phyloP scores from a whole-genome alignment of 2,797 vertebrate species.

The Macroramphosus scolopax region DNA sequence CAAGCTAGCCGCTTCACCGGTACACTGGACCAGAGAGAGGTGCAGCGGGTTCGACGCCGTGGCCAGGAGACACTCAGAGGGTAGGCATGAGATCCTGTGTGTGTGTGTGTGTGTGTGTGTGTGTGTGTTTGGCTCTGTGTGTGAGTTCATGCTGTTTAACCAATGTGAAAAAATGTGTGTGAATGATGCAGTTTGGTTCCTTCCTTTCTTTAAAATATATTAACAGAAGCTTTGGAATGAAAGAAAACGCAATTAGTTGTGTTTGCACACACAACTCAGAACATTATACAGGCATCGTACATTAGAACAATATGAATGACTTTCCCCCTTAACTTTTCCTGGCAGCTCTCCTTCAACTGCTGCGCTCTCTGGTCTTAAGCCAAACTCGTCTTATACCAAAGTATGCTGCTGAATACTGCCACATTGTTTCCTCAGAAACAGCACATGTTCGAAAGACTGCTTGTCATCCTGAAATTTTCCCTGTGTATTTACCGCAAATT shows the following conservation, averaged over 20 bases:
- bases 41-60: slow-evolving; percentile 84
- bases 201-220: no score
- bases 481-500: slow-evolving; percentile 48
- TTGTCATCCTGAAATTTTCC: slow-evolving; percentile 38
- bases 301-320: slow-evolving; percentile 41
- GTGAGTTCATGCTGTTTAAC: slow-evolving; percentile 4
- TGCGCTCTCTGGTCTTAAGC: slow-evolving; percentile 58
- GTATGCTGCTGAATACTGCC: slow-evolving; percentile 68
- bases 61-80: slow-evolving; percentile 90
- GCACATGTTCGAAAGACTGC: slow-evolving; percentile 55
- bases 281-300: no score
- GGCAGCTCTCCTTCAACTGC: slow-evolving; percentile 54
- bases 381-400: slow-evolving; percentile 56
- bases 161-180: no score
- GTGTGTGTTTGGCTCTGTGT: no score
- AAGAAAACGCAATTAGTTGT: neutral
- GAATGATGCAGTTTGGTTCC: no score
- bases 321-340: slow-evolving; percentile 47
- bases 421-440: slow-evolving; percentile 71
- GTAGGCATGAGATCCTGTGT: slow-evolving; percentile 68
- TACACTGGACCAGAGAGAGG: slow-evolving; percentile 79
- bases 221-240: neutral
- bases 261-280: slow-evolving; percentile 23
- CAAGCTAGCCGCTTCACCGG: slow-evolving; percentile 79
- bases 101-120: no score